Evolutionary conservation across 1,140 invertebrate species (phyloP), one percentile per base, ranked within the genome.

Genomic region (Hylaeus volcanicus): DNA sequence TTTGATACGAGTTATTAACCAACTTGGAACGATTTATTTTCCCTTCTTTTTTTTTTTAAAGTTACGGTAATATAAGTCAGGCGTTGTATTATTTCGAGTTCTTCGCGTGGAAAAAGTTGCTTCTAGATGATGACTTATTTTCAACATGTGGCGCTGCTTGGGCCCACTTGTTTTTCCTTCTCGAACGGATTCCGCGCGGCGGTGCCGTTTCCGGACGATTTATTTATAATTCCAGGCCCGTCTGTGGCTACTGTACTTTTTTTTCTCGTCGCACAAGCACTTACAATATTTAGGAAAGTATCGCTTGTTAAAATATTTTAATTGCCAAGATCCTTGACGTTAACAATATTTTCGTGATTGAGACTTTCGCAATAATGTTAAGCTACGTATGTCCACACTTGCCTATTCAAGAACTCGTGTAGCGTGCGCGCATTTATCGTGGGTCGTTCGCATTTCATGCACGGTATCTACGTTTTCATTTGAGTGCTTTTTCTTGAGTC

Each of bases 211-310:
- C 65, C 58, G 78, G 65, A 69, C 51, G 65, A 81, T 71, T 84
- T 86, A 89, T 91, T 92, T 90, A 89, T 85, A 88, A 91, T 90
- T 89, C 88, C 79, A 80, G 76, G 77, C 88, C 83, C 86, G 89
- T 90, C 87, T 81, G 78, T 81, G 79, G 82, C 79, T 85, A 77
- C 80, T 83, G 75, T 45, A 3, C 43, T 45, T 3, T 45, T 45
- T 45, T 45, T 5, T 5, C 43, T 45, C 43, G 3, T 45, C 43
- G 43, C 51, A 9, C 51, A 9, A 51, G 51, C 8, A 2, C 9
- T 51, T 26, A 26, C 26, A 26, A 26, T 26, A 26, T 26, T 26
- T 26, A 26, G 26, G 26, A 26, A 26, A 26, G 26, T 26, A 26
- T 26, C 26, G 26, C 26, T 26, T 26, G 26, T 26, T 26, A 26